Evolutionary conservation across 2,888 invertebrate species (phyloP).

Genomic region (Atethmia centrago): DNA sequence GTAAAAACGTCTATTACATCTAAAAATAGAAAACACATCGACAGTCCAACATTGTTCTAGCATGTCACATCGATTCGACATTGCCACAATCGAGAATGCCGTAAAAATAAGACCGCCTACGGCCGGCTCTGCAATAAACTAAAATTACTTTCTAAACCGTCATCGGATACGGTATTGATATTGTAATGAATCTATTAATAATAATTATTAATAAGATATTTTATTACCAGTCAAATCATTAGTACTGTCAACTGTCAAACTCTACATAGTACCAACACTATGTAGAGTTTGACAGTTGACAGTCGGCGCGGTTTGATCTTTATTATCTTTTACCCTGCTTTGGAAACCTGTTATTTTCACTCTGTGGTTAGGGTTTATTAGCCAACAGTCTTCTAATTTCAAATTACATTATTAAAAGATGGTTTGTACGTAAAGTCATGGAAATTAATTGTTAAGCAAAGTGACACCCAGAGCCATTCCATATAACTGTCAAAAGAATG

Average conservation of each 20-base stretch:
- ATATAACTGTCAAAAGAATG: too few species aligned
- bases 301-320: conserved; percentile 23
- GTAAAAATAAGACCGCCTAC: conserved; percentile 44
- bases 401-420: neutral
- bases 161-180: conserved; percentile 30
- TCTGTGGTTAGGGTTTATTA: neutral
- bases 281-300: conserved; percentile 26
- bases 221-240: conserved; percentile 27
- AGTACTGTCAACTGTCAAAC: neutral
- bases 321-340: neutral
- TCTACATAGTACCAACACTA: too few species aligned
- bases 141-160: conserved; percentile 51
- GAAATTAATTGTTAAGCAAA: neutral
- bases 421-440: neutral
- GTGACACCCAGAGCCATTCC: too few species aligned
- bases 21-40: neutral
- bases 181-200: conserved; percentile 37
- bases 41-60: conserved; percentile 16
- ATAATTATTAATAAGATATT: conserved; percentile 22
- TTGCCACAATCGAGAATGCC: conserved; percentile 27
- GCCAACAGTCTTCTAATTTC: neutral
- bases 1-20: neutral
- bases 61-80: conserved; percentile 33
- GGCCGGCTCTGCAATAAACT: conserved; percentile 27
- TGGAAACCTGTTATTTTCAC: neutral